A percentile compares a stretch with the other conserved stretches of the same genome.
Evolutionary conservation across 1,140 invertebrate genomes (phyloP).

Genomic region (Maniola jurtina): DNA sequence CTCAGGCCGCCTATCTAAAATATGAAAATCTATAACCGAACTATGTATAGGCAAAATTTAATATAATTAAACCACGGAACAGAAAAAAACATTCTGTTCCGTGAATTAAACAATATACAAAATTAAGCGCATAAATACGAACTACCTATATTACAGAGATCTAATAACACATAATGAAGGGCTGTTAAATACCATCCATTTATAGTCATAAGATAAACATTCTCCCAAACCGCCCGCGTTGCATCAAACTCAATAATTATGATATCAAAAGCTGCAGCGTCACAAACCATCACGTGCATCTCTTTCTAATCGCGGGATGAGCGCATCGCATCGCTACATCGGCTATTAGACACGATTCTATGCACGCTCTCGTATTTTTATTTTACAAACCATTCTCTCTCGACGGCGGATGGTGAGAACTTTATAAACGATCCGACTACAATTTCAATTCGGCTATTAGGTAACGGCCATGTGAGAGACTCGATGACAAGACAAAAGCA

Average conservation of each 20-base stretch:
- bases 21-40: too few species aligned
- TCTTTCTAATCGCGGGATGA: constrained; percentile 54
- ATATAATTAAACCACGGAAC: too few species aligned
- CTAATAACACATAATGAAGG: constrained; percentile 11
- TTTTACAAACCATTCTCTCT: constrained; percentile 43
- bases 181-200: constrained; percentile 19
- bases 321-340: constrained; percentile 51
- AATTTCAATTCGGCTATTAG: constrained; percentile 40
- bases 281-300: constrained; percentile 47
- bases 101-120: too few species aligned
- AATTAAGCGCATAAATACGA: background rate
- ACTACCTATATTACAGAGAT: background rate
- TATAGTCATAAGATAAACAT: constrained; percentile 54
- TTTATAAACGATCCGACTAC: constrained; percentile 47
- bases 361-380: constrained; percentile 72
- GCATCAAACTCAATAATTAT: constrained; percentile 57
- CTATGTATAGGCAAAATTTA: too few species aligned
- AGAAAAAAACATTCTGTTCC: too few species aligned
- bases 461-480: constrained; percentile 35
- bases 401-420: constrained; percentile 38
- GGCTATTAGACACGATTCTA: constrained; percentile 76
- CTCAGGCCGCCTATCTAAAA: too few species aligned
- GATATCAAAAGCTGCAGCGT: constrained; percentile 70
- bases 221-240: constrained; percentile 44
- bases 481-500: constrained; percentile 51